Conservation (phyloP, 2,113 vertebrate species). For the Malaclemys terrapin region DNA sequence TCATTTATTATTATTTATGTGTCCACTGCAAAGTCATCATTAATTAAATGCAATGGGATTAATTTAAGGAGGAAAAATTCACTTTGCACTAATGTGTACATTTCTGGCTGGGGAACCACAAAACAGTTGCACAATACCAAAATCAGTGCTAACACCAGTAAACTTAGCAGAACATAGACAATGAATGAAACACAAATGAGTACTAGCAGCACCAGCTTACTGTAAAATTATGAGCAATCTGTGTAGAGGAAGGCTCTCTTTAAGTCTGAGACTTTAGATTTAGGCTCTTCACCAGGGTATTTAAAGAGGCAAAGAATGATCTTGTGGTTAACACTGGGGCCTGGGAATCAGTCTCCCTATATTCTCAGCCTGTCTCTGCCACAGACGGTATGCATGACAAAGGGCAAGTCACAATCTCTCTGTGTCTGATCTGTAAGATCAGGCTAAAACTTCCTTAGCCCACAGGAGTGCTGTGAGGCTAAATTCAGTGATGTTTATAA, state of each 20-base stretch:
- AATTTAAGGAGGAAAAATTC: neutral
- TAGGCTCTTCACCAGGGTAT: neutral
- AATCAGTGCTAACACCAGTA: neutral
- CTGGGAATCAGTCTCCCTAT: fast-evolving
- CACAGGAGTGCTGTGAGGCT: fast-evolving
- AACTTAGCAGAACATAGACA: neutral
- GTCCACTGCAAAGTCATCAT: neutral
- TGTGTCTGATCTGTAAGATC: fast-evolving
- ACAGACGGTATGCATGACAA: neutral
- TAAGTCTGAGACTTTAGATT: neutral
- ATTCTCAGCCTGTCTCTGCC: neutral
- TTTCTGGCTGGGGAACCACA: neutral
- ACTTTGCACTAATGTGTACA: neutral
- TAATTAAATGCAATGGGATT: neutral
- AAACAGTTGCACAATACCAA: neutral
- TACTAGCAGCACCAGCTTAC: neutral
- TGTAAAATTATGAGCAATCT: neutral
- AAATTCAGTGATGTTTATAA: fast-evolving
- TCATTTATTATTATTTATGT: neutral
- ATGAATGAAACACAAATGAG: neutral
- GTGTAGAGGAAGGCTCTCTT: neutral
- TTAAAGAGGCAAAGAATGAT: neutral
- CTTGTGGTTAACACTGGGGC: neutral
- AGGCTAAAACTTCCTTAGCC: neutral
- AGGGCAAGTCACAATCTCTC: neutral